Evolutionary conservation across 2,888 invertebrate species (phyloP), one percentile per base, ranked within the genome.

Genomic region (Ornithoptera alexandrae): DNA sequence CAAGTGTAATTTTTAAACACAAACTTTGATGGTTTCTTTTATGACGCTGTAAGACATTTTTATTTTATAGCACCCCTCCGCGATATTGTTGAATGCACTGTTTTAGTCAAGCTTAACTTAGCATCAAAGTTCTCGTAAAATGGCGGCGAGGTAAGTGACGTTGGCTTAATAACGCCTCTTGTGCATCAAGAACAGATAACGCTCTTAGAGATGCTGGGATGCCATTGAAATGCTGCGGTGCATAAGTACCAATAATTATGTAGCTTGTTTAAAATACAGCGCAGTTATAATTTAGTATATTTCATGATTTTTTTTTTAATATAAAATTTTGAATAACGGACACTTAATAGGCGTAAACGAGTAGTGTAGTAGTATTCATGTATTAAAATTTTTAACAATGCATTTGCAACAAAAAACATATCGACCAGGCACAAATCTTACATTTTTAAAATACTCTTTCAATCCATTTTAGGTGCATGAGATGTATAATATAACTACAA

Each of bases 91-190:
- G 61, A 67, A 67, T 61, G 67, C 62, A 62, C 62, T 68, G 62
- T 68, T 68, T 68, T 57, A 68, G 68, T 56, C 22, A 24, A 62
- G 68, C 63, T 68, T 63, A 63, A 68, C 58, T 62, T 63, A 24
- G 62, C 62, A 58, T 58, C 62, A 63, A 68, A 46, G 68, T 62
- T 68, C 42, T 58, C 62, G 67, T 62, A 64, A 66, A 81, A 85
- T 79, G 81, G 81, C 80, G 82, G 78, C 76, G 76, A 78, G 77
- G 81, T 78, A 77, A 81, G 79, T 80, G 81, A 79, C 76, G 78
- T 76, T 74, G 71, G 75, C 78, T 78, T 77, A 77, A 78, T 77
- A 77, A 76, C 74, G 72, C 73, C 76, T 76, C 79, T 64, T 65
- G 59, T 71, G 68, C 68, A 64, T 39, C 66, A 70, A 67, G 69